Evolutionary conservation across 2,797 vertebrate genomes (phyloP), one percentile per base, ranked within the genome.

Genomic region (Falco rusticolus): DNA sequence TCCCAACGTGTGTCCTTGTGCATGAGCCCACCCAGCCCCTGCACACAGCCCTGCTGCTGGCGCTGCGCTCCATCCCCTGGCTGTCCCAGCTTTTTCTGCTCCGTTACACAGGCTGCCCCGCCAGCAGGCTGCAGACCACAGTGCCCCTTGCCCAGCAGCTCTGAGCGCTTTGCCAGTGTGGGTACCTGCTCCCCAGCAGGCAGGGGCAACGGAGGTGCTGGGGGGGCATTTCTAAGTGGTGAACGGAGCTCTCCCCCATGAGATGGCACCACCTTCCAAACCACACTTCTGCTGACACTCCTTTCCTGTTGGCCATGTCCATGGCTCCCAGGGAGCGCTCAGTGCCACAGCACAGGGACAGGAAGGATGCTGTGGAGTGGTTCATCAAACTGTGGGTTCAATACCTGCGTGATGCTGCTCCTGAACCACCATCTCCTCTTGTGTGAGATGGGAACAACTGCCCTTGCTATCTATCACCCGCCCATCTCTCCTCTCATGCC

Each of bases 91-190:
- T 28, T 31, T 60, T 68, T n/a, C 71, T 33, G 66, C 60, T 50
- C 60, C 7, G 4, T 51, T 21, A 29, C 1, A 4, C 43, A 16
- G n/a, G 70, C 39, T 47, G 48, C 41, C 20, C 14, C 28, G 24
- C 51, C 47, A 8, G 56, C 0, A 0, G n/a, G 90, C 41, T 60
- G 59, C 48, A 29, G 72, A 18, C 28, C 14, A 11, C 3, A 10
- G 26, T 16, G 50, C 21, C 50, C 33, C 56, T 64, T 3, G 3
- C 13, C n/a, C 68, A 28, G 68, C 60, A 39, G 41, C 17, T 28
- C 45, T 3, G 24, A 29, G 65, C 4, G 2, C 53, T 51, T 45
- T n/a, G 29, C 70, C 24, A 8, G n/a, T 1, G 18, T 5, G 22
- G 41, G 50, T 8, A 14, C 43, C 56, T 17, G 48, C 21, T 54